These are phyloP conservation scores for Lithobates sylvaticus DNA, from an alignment of 2,797 vertebrate species.

Conservation along the genomic window DNA sequence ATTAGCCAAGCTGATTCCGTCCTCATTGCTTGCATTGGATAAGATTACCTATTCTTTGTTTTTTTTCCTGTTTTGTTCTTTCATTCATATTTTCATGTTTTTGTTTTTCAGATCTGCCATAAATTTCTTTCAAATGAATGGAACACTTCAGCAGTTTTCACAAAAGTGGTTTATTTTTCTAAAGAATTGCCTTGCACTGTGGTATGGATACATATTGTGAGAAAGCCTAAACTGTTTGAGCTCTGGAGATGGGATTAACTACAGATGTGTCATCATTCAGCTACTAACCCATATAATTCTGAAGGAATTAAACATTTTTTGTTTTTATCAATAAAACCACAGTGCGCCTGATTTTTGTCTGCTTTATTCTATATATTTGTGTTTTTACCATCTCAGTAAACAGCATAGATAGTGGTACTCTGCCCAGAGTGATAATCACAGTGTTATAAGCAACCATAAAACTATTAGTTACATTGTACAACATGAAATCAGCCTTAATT, in stretches of 20 bases:
- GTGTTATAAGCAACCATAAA: too few relatives aligned
- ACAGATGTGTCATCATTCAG: slow-evolving; percentile 41
- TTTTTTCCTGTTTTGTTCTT: not conserved
- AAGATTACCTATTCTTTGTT: not conserved
- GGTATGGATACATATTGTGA: slow-evolving; percentile 27
- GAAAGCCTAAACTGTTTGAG: not conserved
- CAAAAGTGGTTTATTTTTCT: slow-evolving; percentile 58
- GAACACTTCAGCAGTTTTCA: slow-evolving; percentile 51
- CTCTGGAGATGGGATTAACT: slow-evolving; percentile 17
- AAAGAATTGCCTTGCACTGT: slow-evolving; percentile 57
- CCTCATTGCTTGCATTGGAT: not conserved
- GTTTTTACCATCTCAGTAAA: not conserved
- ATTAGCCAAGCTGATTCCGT: too few relatives aligned
- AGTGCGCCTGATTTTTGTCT: slow-evolving; percentile 25
- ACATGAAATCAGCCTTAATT: too few relatives aligned
- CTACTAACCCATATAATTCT: slow-evolving; percentile 36
- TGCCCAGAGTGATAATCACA: too few relatives aligned
- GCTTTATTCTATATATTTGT: not conserved
- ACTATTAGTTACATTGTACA: too few relatives aligned
- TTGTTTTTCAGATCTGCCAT: slow-evolving; percentile 23
- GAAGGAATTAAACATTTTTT: slow-evolving; percentile 4
- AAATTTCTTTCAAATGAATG: slow-evolving; percentile 18
- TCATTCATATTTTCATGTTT: not conserved
- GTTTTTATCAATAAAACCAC: slow-evolving; percentile 58
- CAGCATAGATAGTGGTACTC: not conserved